A percentile compares a stretch with the other conserved stretches of the same genome.
Evolutionary conservation across 2,797 vertebrate species (phyloP).

Genomic region (Etheostoma nigrum): DNA sequence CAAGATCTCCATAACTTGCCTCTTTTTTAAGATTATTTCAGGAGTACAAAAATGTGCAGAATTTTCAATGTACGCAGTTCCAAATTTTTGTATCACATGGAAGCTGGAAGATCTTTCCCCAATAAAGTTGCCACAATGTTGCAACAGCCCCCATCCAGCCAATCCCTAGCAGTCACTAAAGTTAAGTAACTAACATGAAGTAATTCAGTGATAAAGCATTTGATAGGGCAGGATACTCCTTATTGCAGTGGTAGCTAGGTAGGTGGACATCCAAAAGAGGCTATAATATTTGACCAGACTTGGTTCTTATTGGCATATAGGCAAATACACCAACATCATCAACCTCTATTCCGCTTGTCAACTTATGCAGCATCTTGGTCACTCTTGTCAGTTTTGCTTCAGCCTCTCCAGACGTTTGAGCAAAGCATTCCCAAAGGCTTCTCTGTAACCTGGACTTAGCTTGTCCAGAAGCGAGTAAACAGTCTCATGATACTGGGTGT

Average conservation of each 20-base stretch:
- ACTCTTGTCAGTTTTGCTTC: conserved; percentile 87
- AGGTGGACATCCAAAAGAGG: conserved; percentile 39
- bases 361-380: conserved; percentile 34
- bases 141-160: conserved; percentile 42
- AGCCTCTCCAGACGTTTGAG: conserved; percentile 94
- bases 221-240: conserved; percentile 32
- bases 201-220: conserved; percentile 47
- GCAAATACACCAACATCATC: conserved; percentile 37
- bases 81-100: conserved; percentile 21
- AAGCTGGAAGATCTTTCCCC: conserved; percentile 55
- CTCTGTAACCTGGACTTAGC: conserved; percentile 96
- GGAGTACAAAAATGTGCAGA: conserved; percentile 45
- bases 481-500: conserved; percentile 94
- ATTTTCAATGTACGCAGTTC: conserved; percentile 31
- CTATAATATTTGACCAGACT: conserved; percentile 53
- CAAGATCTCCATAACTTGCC: conserved; percentile 14
- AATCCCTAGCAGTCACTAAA: conserved; percentile 39
- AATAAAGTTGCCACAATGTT: conserved; percentile 61
- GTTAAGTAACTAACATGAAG: conserved; percentile 47
- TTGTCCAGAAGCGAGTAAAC: conserved; percentile 97
- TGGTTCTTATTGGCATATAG: conserved; percentile 43
- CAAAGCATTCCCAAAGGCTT: conserved; percentile 96
- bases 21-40: conserved; percentile 27
- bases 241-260: conserved; percentile 45
- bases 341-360: conserved; percentile 31